Base-by-base conservation (phyloP, 2,113 vertebrate genomes). In the Oryzias curvinotus region DNA sequence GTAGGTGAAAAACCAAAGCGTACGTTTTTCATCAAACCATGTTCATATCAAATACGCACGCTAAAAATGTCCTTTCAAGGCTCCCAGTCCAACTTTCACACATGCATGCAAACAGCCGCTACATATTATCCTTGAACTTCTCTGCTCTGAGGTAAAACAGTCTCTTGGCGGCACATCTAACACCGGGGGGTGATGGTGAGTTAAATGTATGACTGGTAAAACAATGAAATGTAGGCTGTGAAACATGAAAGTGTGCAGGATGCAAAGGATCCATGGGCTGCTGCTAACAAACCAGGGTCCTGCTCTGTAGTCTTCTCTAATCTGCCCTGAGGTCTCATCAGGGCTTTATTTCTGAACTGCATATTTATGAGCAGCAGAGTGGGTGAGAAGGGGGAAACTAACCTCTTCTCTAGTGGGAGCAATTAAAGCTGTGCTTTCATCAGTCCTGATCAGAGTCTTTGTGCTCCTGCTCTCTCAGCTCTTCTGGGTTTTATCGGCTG, bases 331-430 rank as follows among this genome's bases (percentile, higher is more conserved):
- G 79, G 85, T 23, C 87, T 88, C 65, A 84, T 73, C 60, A 62
- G 86, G 65, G 52, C 71, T 81, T 90, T 86, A 82, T 87, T 90
- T 88, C 84, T 86, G 57, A 57, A n/a, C 85, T 73, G 74, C 75
- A 71, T 86, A 89, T 87, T 83, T 80, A 85, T 82, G 90, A 83
- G 82, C 80, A 79, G 70, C 58, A 80, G 70, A 71, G 67, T 19
- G 65, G 75, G 68, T 30, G 76, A 68, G 72, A 72, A 47, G 56
- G 63, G 14, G 47, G 14, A 6, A 48, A 47, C 55, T 73, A 87
- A 69, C 73, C 23, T 3, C 64, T 69, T 74, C 63, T 91, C 91
- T 91, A 73, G 21, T 3, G 90, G 86, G 87, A 89, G 82, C 83
- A 30, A 74, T 90, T 90, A 87, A 77, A 79, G 52, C 78, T 41